Base-by-base conservation (phyloP, 2,797 vertebrate species). In the Sciaenops ocellatus region DNA sequence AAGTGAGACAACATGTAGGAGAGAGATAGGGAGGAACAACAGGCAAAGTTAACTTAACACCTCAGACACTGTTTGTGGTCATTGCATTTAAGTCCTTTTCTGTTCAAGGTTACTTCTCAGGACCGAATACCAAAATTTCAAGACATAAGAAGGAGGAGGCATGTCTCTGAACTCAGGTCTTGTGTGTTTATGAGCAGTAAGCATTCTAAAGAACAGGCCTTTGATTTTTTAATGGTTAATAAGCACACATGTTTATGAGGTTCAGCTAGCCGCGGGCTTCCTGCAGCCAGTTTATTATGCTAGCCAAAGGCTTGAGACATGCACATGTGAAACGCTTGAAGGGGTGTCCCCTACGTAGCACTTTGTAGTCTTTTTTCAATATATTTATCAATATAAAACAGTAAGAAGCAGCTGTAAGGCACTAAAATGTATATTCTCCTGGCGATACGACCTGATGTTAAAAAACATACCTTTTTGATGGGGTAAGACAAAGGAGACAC, bases 1-100 rank as follows among this genome's bases (percentile, higher is more conserved):
- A 79, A 71, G 77, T 61, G 69, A 74, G 59, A 57, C 56, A 16
- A 63, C 62, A 61, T 56, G 69, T 0, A 56, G 18, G 18, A 44
- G 30, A 51, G 62, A 24, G 46, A 54, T 1, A 17, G 16, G 9
- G 15, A 65, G 13, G 18, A 62, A 56, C 72, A 73, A 71, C 69
- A 56, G 20, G 68, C 55, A 9, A 4, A 42, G 42, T 67, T 28
- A 34, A 56, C 52, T 20, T 3, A 11, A 57, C 57, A 48, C 63
- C 60, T 76, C 48, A 3, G 46, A 74, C 30, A 5, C 46, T 4
- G 41, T 34, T 16, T 22, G n/a, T 42, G 17, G 38, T 28, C 22
- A 17, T 7, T 28, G 52, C 20, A 13, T 63, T 18, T 11, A 44
- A 52, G 38, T 24, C 15, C 26, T 1, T 73, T 64, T 47, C 17